Evolutionary conservation across 2,888 invertebrate species (phyloP).

Genomic region (Epicampocera succincta): DNA sequence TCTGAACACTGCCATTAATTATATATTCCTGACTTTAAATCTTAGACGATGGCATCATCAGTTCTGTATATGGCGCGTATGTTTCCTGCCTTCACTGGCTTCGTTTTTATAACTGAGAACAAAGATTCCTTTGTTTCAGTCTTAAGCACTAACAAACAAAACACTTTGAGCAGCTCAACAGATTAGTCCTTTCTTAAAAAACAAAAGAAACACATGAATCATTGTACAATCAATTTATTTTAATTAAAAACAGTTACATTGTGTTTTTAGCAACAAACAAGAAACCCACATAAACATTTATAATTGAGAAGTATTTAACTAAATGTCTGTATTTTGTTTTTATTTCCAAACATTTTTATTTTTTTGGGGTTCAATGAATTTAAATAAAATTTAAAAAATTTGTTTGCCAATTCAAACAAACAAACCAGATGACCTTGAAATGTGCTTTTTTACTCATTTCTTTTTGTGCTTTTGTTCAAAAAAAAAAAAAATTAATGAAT

Average conservation of each 20-base stretch:
- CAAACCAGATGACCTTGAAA: conserved; percentile 53
- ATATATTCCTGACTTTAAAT: too few relatives aligned
- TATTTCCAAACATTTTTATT: conserved; percentile 19
- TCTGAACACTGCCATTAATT: too few relatives aligned
- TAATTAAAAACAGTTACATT: conserved; percentile 36
- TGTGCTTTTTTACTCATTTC: not conserved
- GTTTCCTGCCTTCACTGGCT: too few relatives aligned
- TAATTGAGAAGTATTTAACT: conserved; percentile 12
- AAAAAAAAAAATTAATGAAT: not conserved
- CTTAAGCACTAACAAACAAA: not conserved
- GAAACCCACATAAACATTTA: not conserved
- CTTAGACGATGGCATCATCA: too few relatives aligned
- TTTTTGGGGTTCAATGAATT: conserved; percentile 54
- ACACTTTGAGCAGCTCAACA: not conserved
- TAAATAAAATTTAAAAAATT: conserved; percentile 13
- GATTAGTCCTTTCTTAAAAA: not conserved
- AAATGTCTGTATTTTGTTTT: not conserved
- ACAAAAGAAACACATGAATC: conserved; percentile 6
- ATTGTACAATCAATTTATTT: conserved; percentile 20
- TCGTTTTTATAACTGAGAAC: too few relatives aligned
- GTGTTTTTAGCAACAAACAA: conserved; percentile 21
- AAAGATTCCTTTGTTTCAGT: not conserved
- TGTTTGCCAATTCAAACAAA: conserved; percentile 16
- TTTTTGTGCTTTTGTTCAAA: not conserved
- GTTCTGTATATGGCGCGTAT: too few relatives aligned